Base-by-base conservation (phyloP, 2,113 vertebrate genomes). In the Theristicus caerulescens region DNA sequence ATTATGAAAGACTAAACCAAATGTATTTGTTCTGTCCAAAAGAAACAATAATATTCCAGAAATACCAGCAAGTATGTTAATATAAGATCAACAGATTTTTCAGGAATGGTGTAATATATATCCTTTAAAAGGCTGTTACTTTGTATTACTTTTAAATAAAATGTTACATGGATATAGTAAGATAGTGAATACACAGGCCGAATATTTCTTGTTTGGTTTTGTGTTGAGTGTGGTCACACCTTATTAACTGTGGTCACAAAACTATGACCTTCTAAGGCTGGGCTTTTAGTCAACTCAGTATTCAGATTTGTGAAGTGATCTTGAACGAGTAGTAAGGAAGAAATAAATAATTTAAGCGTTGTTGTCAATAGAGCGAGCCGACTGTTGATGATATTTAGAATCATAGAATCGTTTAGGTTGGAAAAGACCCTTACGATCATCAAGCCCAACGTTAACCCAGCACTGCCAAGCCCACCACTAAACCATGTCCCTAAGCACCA, bases 401-500 rank as follows among this genome's bases (percentile, higher is more conserved):
- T 42, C 27, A 31, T 1, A 44, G 34, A n/a, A 61, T 36, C 11
- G 0, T 47, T 79, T 10, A 46, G 10, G 38, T 61, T 59, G 51
- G 61, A 61, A 66, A 70, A 70, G 2, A 21, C 21, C 66, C 44
- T 54, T 38, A 49, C 67, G 66, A 26, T 7, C 47, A 49, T n/a
- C 0, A 0, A 49, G 38, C 15, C 49, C 70, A 26, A 17, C 62
- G 0, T 7, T 16, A n/a, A 58, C 47, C 46, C 15, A 26, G 8
- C 24, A 3, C 46, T 51, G 32, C 42, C 44, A 51, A 59, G 67
- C 24, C 72, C 57, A n/a, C 31, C 55, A 10, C 38, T 74, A 40
- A 54, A 9, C 72, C 32, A 3, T 11, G 51, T 71, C 46, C 29
- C 67, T 27, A 26, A 6, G 11, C 25, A 36, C 64, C 42, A 67